Evolutionary conservation across 2,113 vertebrate species (phyloP).

Genomic region (Antechinus flavipes): DNA sequence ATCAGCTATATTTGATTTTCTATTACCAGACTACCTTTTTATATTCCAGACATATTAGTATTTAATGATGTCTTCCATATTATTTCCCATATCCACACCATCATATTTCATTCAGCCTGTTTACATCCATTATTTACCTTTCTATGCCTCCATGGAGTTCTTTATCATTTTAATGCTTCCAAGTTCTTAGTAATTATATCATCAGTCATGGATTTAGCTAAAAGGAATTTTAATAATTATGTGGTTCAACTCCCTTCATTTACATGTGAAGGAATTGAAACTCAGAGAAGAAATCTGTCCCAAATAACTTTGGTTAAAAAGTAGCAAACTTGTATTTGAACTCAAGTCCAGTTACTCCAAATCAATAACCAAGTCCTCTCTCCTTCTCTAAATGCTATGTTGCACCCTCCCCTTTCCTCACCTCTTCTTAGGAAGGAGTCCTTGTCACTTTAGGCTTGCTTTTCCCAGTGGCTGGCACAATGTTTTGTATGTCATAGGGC

Average conservation of each 20-base stretch:
- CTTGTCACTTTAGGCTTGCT: not conserved
- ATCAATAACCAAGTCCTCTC: not conserved
- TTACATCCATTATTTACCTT: not conserved
- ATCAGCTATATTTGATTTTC: not conserved
- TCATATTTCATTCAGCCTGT: not conserved
- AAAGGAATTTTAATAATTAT: not conserved
- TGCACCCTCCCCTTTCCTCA: not conserved
- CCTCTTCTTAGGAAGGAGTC: not conserved
- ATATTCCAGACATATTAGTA: not conserved
- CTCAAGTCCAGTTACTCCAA: not conserved
- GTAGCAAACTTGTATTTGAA: not conserved
- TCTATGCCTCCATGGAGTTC: not conserved
- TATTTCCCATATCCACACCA: not conserved
- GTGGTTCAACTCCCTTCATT: not conserved
- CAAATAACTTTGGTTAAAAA: not conserved
- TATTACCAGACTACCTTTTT: not conserved
- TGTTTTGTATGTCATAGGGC: not conserved
- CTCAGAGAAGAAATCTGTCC: not conserved
- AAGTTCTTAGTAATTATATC: not conserved
- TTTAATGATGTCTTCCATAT: not conserved
- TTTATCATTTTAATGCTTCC: not conserved
- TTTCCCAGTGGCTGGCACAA: not conserved
- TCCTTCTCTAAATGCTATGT: not conserved
- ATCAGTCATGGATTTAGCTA: not conserved
- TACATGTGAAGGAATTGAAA: not conserved